Percentiles rank a stretch among this genome's conserved stretches.
phyloP scores from a whole-genome alignment of 1,140 invertebrate species.

The Hormaphis cornu region DNA sequence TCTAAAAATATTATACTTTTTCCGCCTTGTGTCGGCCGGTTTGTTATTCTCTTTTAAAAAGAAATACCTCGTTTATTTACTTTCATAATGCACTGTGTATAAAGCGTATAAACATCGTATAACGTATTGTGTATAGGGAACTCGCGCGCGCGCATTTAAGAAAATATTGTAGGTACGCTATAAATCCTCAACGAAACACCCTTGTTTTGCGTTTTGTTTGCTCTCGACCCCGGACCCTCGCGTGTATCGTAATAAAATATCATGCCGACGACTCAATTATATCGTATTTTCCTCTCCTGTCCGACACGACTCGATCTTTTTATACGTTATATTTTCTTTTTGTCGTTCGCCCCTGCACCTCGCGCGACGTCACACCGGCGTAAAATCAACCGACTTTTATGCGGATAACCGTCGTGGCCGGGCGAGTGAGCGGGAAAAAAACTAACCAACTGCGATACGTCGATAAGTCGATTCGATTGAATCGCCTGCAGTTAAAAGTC shows the following conservation, averaged over 20 bases:
- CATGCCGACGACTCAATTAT: slow-evolving; percentile 25
- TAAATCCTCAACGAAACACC: slow-evolving; percentile 9
- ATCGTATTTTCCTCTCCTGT: background rate
- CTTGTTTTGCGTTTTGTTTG: slow-evolving; percentile 27
- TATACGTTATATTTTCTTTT: background rate
- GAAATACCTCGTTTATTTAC: background rate
- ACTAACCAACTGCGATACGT: too few species aligned
- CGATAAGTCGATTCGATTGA: too few species aligned
- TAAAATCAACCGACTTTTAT: background rate
- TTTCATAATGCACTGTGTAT: background rate
- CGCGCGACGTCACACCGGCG: background rate
- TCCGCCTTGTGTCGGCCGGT: background rate
- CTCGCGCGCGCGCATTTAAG: background rate
- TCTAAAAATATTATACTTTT: background rate
- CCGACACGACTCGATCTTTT: background rate
- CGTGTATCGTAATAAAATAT: too few species aligned
- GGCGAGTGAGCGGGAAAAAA: too few species aligned
- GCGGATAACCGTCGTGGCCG: too few species aligned
- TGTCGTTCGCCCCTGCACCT: too few species aligned
- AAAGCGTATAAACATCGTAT: too few species aligned
- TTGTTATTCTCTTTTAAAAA: background rate
- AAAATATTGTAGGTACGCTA: too few species aligned
- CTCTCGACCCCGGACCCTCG: background rate
- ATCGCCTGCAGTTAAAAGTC: too few species aligned
- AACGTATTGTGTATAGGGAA: background rate